phyloP scores from a whole-genome alignment of 2,113 vertebrate species.

The Leucoraja erinaceus region DNA sequence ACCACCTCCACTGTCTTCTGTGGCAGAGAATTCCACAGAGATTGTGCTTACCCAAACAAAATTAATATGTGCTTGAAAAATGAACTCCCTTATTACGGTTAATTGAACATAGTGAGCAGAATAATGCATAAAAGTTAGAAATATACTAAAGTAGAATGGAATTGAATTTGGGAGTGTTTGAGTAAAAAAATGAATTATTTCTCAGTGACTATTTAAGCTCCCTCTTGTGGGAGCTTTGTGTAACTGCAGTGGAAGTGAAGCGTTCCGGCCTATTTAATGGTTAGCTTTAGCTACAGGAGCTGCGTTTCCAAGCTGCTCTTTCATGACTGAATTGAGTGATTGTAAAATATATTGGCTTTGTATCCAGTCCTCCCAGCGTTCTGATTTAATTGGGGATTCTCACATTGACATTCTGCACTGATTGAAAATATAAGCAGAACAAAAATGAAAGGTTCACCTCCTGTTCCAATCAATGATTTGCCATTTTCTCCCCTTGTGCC shows the following conservation, averaged over 20 bases:
- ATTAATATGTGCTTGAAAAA: neutral
- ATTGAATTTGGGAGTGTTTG: too few relatives aligned
- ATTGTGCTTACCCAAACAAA: neutral
- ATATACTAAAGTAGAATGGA: too few relatives aligned
- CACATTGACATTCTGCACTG: neutral
- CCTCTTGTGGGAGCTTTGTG: slow-evolving; percentile 6
- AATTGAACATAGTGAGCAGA: neutral
- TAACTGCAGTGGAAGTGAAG: neutral
- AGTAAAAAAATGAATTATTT: neutral
- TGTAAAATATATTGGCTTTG: neutral
- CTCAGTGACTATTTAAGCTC: neutral
- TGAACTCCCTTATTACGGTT: neutral
- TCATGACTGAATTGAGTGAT: neutral
- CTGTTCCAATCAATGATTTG: neutral
- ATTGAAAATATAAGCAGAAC: neutral
- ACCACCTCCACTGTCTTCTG: too few relatives aligned
- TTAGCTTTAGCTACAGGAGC: neutral
- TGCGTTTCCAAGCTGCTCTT: neutral
- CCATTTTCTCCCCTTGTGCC: neutral
- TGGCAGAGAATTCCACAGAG: too few relatives aligned
- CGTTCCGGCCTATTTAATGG: neutral
- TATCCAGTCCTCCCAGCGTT: neutral
- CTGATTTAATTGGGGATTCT: neutral
- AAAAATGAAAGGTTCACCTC: too few relatives aligned
- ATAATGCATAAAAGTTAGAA: neutral